Evolutionary conservation across 1,140 invertebrate species (phyloP).

Genomic region (Eulimnadia texana): DNA sequence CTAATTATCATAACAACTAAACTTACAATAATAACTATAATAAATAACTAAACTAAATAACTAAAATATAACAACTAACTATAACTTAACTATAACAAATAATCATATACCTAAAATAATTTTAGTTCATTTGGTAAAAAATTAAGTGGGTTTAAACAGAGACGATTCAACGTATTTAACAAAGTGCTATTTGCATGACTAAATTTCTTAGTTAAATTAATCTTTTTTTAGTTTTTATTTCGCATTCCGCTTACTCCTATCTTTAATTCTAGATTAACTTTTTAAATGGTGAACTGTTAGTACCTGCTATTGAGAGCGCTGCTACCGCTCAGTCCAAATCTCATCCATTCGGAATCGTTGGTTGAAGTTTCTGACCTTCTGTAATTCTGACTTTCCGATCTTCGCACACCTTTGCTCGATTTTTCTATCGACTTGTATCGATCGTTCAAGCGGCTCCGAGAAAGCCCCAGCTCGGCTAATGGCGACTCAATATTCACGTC

Average conservation of each 20-base stretch:
- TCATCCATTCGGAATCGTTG: constrained; percentile 16
- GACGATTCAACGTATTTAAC: too few relatives aligned
- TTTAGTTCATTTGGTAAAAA: too few relatives aligned
- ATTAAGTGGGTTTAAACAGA: too few relatives aligned
- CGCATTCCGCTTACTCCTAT: neutral
- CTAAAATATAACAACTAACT: too few relatives aligned
- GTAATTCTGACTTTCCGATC: constrained; percentile 17
- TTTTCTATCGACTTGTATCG: constrained; percentile 67
- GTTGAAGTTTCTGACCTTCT: constrained; percentile 6
- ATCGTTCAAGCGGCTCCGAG: constrained; percentile 68
- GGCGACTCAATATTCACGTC: neutral
- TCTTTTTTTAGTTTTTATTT: neutral
- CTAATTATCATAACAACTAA: too few relatives aligned
- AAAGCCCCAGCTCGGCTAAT: constrained; percentile 39
- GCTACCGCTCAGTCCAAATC: constrained; percentile 21
- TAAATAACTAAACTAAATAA: too few relatives aligned
- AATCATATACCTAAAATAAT: too few relatives aligned
- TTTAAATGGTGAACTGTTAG: neutral
- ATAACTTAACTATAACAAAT: too few relatives aligned
- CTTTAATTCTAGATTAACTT: neutral
- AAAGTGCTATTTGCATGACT: too few relatives aligned
- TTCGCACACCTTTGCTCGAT: constrained; percentile 30
- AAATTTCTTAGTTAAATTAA: too few relatives aligned
- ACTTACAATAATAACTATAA: too few relatives aligned
- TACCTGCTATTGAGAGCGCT: constrained; percentile 22